Evolutionary conservation across 1,140 invertebrate species (phyloP), one percentile per base, ranked within the genome.

Genomic region (Pararge aegeria): DNA sequence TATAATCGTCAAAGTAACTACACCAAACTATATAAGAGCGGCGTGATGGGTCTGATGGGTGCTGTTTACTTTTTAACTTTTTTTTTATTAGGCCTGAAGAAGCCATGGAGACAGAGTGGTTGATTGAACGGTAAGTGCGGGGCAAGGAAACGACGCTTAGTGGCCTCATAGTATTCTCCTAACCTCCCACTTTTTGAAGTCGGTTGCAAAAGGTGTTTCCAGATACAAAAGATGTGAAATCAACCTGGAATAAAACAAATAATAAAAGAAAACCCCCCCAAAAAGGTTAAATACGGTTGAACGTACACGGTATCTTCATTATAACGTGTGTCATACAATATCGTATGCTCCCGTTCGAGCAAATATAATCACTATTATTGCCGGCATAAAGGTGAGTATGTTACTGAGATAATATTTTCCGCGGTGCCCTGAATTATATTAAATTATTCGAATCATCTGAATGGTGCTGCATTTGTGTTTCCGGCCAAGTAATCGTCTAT

Each of bases 381-480:
- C 15, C 5, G 13, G 6, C 4, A 60, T 68, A 65, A 64, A 55
- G 50, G 27, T 18, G 19, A 55, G 1, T 40, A 2, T 54, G 37
- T 54, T 62, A 62, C 37, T 46, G 12, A 19, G 46, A 56, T 54
- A 55, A 55, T 68, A 61, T 40, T 40, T 58, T 52, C 42, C 38
- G 30, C 15, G 38, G 54, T 27, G 54, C 57, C 58, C 58, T 55
- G 61, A 60, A 68, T 64, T 64, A 60, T 51, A 68, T 66, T 66
- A 66, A 61, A 61, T 61, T 57, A 54, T 67, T 60, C 48, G 38
- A 61, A 46, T 59, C 58, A 52, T 53, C 29, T 34, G 51, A 49
- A 13, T 27, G 18, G 29, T 68, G 66, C 54, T 50, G 12, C 42
- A 49, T 64, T 66, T 59, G 37, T 6, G 55, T 7, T 19, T 38